phyloP scores from a whole-genome alignment of 2,888 invertebrate genomes.

The Petrophora chlorosata region DNA sequence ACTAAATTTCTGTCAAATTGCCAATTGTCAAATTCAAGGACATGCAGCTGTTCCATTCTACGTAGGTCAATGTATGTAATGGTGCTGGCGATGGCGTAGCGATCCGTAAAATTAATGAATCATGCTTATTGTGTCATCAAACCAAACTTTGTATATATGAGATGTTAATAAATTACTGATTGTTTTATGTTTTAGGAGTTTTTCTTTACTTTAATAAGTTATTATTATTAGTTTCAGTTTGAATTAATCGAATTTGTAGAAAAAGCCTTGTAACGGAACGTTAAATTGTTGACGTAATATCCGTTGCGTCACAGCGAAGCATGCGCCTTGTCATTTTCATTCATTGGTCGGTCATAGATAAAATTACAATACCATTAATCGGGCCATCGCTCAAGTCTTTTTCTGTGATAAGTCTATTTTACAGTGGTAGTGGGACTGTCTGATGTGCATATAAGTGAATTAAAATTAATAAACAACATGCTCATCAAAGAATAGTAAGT shows the following conservation, averaged over 20 bases:
- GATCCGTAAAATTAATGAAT: no score
- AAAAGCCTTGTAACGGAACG: constrained; percentile 40
- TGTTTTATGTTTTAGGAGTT: no score
- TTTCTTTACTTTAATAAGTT: no score
- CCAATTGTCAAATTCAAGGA: constrained; percentile 15
- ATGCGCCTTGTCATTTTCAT: constrained; percentile 85
- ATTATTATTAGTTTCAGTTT: no score
- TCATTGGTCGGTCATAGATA: constrained; percentile 79
- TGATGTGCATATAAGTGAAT: constrained; percentile 79
- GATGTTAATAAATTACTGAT: no score
- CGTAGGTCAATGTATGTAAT: neutral
- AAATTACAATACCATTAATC: constrained; percentile 75
- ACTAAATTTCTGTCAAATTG: no score
- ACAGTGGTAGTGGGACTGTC: constrained; percentile 79
- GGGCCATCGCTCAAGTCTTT: constrained; percentile 77
- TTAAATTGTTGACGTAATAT: constrained; percentile 81
- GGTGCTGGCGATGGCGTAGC: no score
- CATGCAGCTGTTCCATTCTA: constrained; percentile 7
- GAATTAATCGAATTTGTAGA: no score
- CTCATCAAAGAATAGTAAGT: constrained; percentile 90
- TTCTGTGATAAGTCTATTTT: constrained; percentile 77
- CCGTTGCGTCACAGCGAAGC: constrained; percentile 85
- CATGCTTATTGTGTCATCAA: no score
- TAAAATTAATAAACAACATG: constrained; percentile 81
- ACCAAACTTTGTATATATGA: no score